Conservation (phyloP, 2,888 invertebrate genomes). For the Lasioglossum malachurum region DNA sequence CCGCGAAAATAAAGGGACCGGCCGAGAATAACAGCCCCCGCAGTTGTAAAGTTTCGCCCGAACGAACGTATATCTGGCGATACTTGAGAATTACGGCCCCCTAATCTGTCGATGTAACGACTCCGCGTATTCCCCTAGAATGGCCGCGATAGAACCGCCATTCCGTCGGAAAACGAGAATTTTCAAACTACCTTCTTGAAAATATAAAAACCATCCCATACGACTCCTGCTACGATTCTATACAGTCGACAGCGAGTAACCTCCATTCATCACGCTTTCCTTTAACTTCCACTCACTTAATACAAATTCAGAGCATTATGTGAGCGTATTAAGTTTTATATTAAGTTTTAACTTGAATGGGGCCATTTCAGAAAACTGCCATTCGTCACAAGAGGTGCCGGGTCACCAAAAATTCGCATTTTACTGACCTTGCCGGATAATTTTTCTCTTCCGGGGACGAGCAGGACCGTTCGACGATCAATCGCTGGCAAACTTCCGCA, state of each 20-base stretch:
- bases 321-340: not conserved
- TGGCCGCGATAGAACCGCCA: not conserved
- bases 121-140: not conserved
- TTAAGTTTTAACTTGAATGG: not conserved
- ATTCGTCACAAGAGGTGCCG: not conserved
- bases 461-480: not conserved
- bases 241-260: not conserved
- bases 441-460: not conserved
- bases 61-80: constrained; percentile 38
- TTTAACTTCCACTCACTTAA: not conserved
- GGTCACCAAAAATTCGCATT: not conserved
- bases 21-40: constrained; percentile 34
- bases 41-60: constrained; percentile 37
- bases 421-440: not conserved
- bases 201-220: not conserved
- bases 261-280: too few species aligned
- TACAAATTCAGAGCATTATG: not conserved
- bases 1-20: constrained; percentile 46
- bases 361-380: not conserved
- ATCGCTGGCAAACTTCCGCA: constrained; percentile 34
- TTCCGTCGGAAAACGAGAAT: not conserved
- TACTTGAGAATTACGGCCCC: constrained; percentile 27
- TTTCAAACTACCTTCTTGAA: not conserved
- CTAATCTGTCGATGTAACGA: constrained; percentile 38
- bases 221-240: not conserved